Percentiles rank a stretch among this genome's conserved stretches.
These are phyloP conservation scores for Ischnus inquisitorius DNA, from an alignment of 2,888 invertebrate species.

Conservation along the genomic window DNA sequence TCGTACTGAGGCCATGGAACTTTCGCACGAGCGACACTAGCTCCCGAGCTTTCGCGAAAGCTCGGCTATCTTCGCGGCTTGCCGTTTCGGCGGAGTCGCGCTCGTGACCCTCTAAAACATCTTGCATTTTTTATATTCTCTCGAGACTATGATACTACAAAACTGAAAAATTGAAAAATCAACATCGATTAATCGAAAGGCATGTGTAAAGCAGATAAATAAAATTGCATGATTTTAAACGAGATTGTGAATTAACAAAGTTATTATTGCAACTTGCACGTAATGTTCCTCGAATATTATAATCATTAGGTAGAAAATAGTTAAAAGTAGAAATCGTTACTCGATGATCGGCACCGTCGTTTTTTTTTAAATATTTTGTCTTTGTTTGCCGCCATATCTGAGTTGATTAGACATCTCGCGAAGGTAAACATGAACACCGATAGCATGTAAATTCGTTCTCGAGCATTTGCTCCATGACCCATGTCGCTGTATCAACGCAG, in stretches of 20 bases:
- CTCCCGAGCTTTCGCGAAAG: slow-evolving; percentile 74
- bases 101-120: slow-evolving; percentile 42
- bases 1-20: slow-evolving; percentile 80
- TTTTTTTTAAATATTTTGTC: not conserved
- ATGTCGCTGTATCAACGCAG: slow-evolving; percentile 25
- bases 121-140: not conserved
- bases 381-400: not conserved
- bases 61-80: slow-evolving; percentile 77
- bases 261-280: no score
- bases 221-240: no score
- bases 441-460: slow-evolving; percentile 28
- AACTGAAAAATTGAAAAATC: not conserved
- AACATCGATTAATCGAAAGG: no score
- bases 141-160: not conserved
- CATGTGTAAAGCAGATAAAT: no score
- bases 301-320: no score
- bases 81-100: slow-evolving; percentile 28
- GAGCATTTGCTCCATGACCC: slow-evolving; percentile 50
- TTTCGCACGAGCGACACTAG: slow-evolving; percentile 74
- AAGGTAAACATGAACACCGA: slow-evolving; percentile 1
- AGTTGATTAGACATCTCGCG: not conserved
- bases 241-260: no score
- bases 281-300: no score
- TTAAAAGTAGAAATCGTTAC: no score
- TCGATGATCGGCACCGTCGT: no score